A percentile compares a stretch with the other conserved stretches of the same genome.
Evolutionary conservation across 2,797 vertebrate species (phyloP).

Genomic region (Rhabdophis nuchalis): DNA sequence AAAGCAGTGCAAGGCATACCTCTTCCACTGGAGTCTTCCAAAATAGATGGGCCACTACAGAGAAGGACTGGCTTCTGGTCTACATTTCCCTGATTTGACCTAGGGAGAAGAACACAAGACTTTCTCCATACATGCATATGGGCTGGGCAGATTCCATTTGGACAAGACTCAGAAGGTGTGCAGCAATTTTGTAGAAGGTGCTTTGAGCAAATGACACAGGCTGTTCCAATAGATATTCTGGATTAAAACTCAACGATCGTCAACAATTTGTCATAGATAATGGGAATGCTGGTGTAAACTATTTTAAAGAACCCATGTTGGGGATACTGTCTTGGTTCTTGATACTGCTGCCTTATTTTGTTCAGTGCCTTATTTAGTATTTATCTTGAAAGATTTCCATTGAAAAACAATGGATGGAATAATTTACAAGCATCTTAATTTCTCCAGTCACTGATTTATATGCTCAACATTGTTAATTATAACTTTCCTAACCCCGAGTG

Average conservation of each 20-base stretch:
- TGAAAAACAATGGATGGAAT: not conserved
- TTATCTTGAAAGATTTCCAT: not conserved
- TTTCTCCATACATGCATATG: not conserved
- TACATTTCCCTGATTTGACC: not conserved
- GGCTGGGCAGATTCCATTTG: not conserved
- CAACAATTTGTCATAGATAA: not conserved
- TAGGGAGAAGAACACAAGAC: not conserved
- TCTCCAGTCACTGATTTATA: not conserved
- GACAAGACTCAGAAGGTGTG: not conserved
- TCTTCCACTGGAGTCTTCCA: not conserved
- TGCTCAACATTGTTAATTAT: not conserved
- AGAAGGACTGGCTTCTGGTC: not conserved
- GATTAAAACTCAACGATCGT: not conserved
- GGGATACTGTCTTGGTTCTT: not conserved
- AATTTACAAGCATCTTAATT: not conserved
- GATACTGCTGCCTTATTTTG: not conserved
- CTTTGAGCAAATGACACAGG: too few species aligned
- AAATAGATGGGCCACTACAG: not conserved
- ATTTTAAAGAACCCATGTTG: not conserved
- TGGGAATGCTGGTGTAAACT: not conserved
- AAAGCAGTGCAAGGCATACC: not conserved
- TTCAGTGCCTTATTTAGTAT: not conserved
- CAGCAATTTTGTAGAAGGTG: not conserved
- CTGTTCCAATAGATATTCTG: not conserved
- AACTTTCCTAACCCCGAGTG: too few species aligned